These are phyloP conservation scores for Chelmon rostratus DNA, from an alignment of 2,797 vertebrate genomes.

Conservation along the genomic window DNA sequence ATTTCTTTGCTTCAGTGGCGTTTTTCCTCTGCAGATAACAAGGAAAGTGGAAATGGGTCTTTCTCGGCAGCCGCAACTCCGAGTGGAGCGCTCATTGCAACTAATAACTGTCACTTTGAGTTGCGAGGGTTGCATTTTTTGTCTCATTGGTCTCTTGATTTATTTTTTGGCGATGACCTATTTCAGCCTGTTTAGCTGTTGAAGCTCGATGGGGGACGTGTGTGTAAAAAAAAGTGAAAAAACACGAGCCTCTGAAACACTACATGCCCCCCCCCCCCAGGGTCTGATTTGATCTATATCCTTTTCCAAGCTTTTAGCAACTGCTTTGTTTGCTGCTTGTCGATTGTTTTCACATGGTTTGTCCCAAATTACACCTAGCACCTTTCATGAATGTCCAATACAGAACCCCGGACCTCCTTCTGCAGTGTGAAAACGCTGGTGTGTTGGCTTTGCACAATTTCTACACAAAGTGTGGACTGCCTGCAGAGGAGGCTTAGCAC, in stretches of 20 bases:
- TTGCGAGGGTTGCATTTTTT: slow-evolving; percentile 23
- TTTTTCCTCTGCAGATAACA: slow-evolving; percentile 60
- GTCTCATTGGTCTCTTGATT: slow-evolving; percentile 19
- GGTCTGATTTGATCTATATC: slow-evolving; percentile 43
- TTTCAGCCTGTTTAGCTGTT: slow-evolving; percentile 42
- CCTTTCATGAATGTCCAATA: slow-evolving; percentile 2
- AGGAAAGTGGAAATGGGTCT: slow-evolving; percentile 62
- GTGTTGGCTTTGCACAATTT: neutral
- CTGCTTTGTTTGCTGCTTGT: slow-evolving; percentile 27
- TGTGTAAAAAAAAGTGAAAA: slow-evolving; percentile 18
- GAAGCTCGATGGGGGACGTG: slow-evolving; percentile 14
- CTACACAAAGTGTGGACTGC: neutral
- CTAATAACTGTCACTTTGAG: slow-evolving; percentile 62
- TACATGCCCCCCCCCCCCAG: slow-evolving; percentile 20
- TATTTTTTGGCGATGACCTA: slow-evolving; percentile 47
- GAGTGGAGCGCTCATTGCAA: slow-evolving; percentile 39
- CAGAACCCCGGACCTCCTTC: slow-evolving; percentile 2
- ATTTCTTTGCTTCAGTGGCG: slow-evolving; percentile 64
- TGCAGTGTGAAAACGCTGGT: slow-evolving; percentile 10
- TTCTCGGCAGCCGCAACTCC: slow-evolving; percentile 33
- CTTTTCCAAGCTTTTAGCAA: slow-evolving; percentile 47
- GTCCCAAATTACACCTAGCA: slow-evolving; percentile 40
- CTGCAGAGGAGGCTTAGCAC: neutral
- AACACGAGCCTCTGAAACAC: slow-evolving; percentile 8
- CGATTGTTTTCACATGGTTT: slow-evolving; percentile 44